These are phyloP conservation scores for Ophraella communa DNA, from an alignment of 2,888 invertebrate genomes.

Conservation along the genomic window DNA sequence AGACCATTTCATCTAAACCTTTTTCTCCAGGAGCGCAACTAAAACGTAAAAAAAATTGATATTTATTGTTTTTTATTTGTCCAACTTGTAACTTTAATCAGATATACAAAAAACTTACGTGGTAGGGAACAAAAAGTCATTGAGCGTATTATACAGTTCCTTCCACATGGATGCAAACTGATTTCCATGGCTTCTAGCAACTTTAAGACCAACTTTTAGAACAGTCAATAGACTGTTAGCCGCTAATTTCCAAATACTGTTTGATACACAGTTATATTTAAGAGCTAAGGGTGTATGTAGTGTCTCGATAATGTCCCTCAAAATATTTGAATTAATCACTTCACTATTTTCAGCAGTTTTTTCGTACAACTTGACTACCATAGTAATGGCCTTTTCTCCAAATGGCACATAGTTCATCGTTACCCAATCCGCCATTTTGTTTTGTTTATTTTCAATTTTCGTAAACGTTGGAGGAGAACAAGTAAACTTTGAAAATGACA, in stretches of 20 bases:
- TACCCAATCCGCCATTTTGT: conserved; percentile 72
- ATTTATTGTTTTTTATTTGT: neutral
- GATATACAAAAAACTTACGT: conserved; percentile 63
- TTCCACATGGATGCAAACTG: conserved; percentile 84
- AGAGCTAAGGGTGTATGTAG: conserved; percentile 76
- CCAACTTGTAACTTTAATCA: neutral
- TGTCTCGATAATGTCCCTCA: conserved; percentile 71
- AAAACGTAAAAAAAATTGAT: conserved; percentile 27
- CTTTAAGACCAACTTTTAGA: conserved; percentile 83
- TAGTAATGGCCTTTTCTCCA: conserved; percentile 78
- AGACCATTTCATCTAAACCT: conserved; percentile 66
- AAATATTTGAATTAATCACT: conserved; percentile 74
- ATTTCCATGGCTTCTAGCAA: conserved; percentile 80
- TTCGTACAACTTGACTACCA: conserved; percentile 78
- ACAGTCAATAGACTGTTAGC: conserved; percentile 79
- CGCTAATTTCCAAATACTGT: conserved; percentile 83
- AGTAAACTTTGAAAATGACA: conserved; percentile 73
- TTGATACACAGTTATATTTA: conserved; percentile 82
- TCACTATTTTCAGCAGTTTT: conserved; percentile 73
- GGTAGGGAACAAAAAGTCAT: conserved; percentile 90
- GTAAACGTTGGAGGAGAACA: conserved; percentile 70
- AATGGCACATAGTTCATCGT: conserved; percentile 86
- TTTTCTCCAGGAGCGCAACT: conserved; percentile 65
- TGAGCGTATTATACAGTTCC: conserved; percentile 82
- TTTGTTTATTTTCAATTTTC: conserved; percentile 61